Percentiles rank a stretch among this genome's conserved stretches.
Conservation (phyloP, 2,888 invertebrate species). For the Aromia moschata region DNA sequence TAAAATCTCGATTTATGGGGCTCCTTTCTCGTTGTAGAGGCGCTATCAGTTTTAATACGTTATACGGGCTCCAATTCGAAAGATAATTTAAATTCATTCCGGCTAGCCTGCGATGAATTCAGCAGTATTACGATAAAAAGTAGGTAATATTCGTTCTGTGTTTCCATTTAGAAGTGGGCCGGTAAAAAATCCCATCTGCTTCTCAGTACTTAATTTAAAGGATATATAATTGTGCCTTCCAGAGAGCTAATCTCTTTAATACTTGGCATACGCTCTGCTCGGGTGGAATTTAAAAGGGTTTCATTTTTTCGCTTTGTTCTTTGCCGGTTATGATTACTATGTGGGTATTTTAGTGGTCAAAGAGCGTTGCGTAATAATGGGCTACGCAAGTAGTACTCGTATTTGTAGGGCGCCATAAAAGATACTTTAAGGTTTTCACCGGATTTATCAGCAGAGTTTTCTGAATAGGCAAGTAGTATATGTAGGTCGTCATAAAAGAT, state of each 20-base stretch:
- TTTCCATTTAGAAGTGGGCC: constrained; percentile 23
- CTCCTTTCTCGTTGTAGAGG: constrained; percentile 37
- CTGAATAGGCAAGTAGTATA: too few species aligned
- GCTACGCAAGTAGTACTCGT: too few species aligned
- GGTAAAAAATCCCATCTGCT: constrained; percentile 27
- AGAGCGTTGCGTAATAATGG: too few species aligned
- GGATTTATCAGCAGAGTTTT: too few species aligned
- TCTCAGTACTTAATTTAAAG: constrained; percentile 32
- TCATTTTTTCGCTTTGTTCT: neutral
- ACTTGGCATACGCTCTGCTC: constrained; percentile 13
- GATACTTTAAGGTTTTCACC: too few species aligned
- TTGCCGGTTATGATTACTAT: too few species aligned
- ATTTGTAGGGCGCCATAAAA: too few species aligned
- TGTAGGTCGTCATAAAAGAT: too few species aligned
- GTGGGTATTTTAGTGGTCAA: too few species aligned
- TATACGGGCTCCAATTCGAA: constrained; percentile 45
- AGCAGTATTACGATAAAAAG: constrained; percentile 30
- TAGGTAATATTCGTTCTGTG: constrained; percentile 20
- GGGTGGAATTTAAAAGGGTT: neutral
- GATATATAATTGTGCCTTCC: constrained; percentile 36
- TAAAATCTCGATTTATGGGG: constrained; percentile 50
- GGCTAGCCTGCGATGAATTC: constrained; percentile 41
- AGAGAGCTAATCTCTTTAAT: constrained; percentile 38
- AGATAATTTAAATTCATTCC: constrained; percentile 49
- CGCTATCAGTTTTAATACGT: constrained; percentile 51